Base-by-base conservation (phyloP, 2,797 vertebrate genomes). In the Acanthopagrus latus region DNA sequence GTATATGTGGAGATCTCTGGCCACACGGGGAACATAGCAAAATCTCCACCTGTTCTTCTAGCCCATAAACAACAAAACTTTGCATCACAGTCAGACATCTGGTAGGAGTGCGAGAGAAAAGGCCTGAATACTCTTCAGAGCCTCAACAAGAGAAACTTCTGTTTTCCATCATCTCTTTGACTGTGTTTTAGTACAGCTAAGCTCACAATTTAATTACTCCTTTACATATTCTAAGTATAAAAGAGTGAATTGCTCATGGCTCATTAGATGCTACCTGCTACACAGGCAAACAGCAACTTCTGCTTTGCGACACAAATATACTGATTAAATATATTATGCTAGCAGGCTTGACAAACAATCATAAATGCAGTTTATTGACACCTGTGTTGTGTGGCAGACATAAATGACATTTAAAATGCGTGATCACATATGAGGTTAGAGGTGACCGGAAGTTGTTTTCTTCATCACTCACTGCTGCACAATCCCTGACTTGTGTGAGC, bases 231-330 rank as follows among this genome's bases (percentile, higher is more conserved):
- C 69, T 66, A 60, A 74, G 66, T 56, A 76, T 73, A 71, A 81
- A 83, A 41, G 11, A 46, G 46, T 57, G 14, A 81, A 78, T 82
- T 80, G 51, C 73, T 84, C 60, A 55, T 58, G 47, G 75, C 51
- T 83, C 71, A 70, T 38, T 81, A 71, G 86, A 80, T 73, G 58
- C 64, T 78, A 72, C 76, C 73, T 81, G 81, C 73, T 82, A 83
- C 83, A 81, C 29, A 75, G 44, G 69, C 73, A 60, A 71, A 70
- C 50, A 80, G 41, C 18, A 47, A 71, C 44, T 55, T 64, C 48
- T 64, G 80, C 76, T 74, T 69, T 41, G 59, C 64, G 66, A 51
- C 66, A 56, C 44, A 43, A 38, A 76, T 64, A 50, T 4, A 50
- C 70, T 56, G 21, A 86, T 64, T 62, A 80, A 76, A 74, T 63